Conservation (phyloP, 1,140 invertebrate genomes). For the Tetramorium parvispinum region DNA sequence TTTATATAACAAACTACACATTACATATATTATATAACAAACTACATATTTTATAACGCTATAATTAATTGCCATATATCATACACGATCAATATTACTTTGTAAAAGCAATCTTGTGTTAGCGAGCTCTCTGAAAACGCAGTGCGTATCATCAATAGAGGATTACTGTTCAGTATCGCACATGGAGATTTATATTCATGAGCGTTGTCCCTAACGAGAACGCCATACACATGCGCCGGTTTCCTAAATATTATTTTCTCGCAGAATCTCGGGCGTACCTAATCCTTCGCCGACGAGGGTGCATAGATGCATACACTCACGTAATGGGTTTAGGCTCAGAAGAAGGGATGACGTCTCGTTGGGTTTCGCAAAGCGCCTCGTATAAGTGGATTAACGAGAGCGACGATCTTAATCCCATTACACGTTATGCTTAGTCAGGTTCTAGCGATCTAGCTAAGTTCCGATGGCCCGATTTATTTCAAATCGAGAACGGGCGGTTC, state of each 20-base stretch:
- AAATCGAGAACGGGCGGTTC: neutral
- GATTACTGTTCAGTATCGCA: slow-evolving; percentile 35
- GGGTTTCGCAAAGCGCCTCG: slow-evolving; percentile 52
- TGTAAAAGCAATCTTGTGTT: neutral
- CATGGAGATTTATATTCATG: slow-evolving; percentile 68
- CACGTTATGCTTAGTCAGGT: slow-evolving; percentile 25
- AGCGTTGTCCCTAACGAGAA: slow-evolving; percentile 43
- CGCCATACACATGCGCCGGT: neutral
- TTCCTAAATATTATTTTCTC: slow-evolving; percentile 68
- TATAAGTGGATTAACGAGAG: slow-evolving; percentile 75
- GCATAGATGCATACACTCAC: slow-evolving; percentile 49
- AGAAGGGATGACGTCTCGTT: slow-evolving; percentile 40
- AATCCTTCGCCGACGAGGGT: slow-evolving; percentile 38
- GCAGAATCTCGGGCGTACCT: slow-evolving; percentile 49
- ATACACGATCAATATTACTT: slow-evolving; percentile 7
- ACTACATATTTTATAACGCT: neutral
- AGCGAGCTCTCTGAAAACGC: slow-evolving; percentile 1
- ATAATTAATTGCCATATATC: slow-evolving; percentile 13
- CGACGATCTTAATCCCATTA: slow-evolving; percentile 66
- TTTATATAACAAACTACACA: neutral
- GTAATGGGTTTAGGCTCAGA: slow-evolving; percentile 44
- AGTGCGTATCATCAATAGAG: slow-evolving; percentile 4
- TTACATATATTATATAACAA: neutral
- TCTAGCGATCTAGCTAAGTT: slow-evolving; percentile 32
- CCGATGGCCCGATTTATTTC: slow-evolving; percentile 40